Base-by-base conservation (phyloP, 2,888 invertebrate species). In the Tenthredo mesomela region DNA sequence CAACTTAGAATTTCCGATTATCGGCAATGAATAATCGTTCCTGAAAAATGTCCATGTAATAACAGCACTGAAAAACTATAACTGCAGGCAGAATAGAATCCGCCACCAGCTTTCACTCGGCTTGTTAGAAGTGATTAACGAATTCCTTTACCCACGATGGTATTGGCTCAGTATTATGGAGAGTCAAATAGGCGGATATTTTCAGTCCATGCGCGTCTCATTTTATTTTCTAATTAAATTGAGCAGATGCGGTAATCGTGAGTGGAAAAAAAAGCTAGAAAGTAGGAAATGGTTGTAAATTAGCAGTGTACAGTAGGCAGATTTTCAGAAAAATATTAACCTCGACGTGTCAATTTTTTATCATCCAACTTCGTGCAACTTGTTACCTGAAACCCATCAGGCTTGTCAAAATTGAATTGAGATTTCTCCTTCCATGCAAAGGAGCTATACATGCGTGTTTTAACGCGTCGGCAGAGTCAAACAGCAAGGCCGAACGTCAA, bases 381-480 rank as follows among this genome's bases (percentile, higher is more conserved):
- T 40, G 25, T 77, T 50, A 54, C 54, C 54, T 77, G 50, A 77
- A 77, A 33, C 33, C 50, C 33, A 40, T 50, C 18, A 21, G 54
- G 77, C 50, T 50, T 50, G 33, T 21, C 29, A 33, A 61, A 40
- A 37, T 25, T 80, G 25, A 10, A 50, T 80, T 80, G 80, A 80
- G 80, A 80, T 80, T 80, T 80, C 61, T 61, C 15, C n/a, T 25
- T 29, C 61, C 61, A 50, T 40, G 21, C 61, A 40, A 61, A 61
- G 61, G 40, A 37, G 29, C 15, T 80, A 61, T 21, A 33, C 29
- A 80, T 80, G 37, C 47, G 50, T 47, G 75, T 77, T 80, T 61
- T 80, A 61, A 80, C 80, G 37, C 61, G 80, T 80, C 80, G 61
- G 40, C 33, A 37, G 61, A 80, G 80, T 58, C 80, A 80, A 80